Conservation (phyloP, 53 echinoderm and acorn worm species). For the Paelopatides confundens region DNA sequence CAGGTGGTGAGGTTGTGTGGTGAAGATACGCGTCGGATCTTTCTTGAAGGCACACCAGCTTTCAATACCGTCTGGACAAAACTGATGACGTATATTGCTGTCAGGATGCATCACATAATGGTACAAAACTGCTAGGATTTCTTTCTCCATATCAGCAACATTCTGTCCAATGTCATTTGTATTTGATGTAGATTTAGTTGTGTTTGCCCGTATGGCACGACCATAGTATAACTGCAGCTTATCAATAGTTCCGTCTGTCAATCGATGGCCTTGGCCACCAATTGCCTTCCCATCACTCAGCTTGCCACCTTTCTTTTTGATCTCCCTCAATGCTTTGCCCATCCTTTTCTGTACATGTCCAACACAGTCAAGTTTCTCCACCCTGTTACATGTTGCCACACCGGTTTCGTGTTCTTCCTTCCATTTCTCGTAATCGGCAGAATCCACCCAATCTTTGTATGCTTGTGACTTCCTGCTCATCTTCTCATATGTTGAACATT, state of each 20-base stretch:
- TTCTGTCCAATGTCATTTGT: background rate
- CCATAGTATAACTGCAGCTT: slow-evolving; percentile 43
- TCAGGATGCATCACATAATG: slow-evolving; percentile 30
- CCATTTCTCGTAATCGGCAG: background rate
- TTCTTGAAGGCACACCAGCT: slow-evolving; percentile 48
- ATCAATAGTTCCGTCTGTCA: background rate
- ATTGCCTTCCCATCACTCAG: slow-evolving; percentile 47
- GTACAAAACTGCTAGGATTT: slow-evolving; percentile 50
- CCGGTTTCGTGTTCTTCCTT: slow-evolving; percentile 21
- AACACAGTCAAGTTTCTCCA: slow-evolving; percentile 1
- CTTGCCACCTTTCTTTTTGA: slow-evolving; percentile 18
- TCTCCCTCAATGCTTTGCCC: slow-evolving; percentile 9
- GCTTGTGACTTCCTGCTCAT: background rate
- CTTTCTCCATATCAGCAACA: slow-evolving; percentile 45
- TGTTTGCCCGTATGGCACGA: slow-evolving; percentile 48
- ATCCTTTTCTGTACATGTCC: slow-evolving; percentile 37
- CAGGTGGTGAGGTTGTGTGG: background rate
- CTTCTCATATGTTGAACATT: background rate
- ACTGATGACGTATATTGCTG: slow-evolving; percentile 29
- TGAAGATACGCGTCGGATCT: background rate
- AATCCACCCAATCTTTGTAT: slow-evolving; percentile 6
- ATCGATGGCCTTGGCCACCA: background rate
- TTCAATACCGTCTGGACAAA: slow-evolving; percentile 9
- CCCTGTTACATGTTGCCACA: background rate
- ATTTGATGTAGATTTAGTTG: background rate